Conservation (phyloP, 2,888 invertebrate genomes). For the Gymnosoma rotundatum region DNA sequence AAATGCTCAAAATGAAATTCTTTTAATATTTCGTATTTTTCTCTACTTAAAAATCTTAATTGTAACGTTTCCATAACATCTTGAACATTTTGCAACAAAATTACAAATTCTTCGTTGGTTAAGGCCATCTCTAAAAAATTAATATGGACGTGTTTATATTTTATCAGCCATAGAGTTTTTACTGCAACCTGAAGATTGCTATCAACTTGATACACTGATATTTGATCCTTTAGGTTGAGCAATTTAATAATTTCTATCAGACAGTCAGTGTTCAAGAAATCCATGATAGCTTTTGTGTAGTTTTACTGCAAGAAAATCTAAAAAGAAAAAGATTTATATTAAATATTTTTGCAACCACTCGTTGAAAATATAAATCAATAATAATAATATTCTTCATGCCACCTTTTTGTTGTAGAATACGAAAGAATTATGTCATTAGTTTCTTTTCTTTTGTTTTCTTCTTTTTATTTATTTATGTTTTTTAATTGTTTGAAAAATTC, state of each 20-base stretch:
- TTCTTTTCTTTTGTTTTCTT: neutral
- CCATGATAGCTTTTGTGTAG: slow-evolving; percentile 14
- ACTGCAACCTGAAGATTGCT: slow-evolving; percentile 13
- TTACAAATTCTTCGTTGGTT: slow-evolving; percentile 13
- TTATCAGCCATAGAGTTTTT: slow-evolving; percentile 32
- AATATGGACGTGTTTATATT: slow-evolving; percentile 34
- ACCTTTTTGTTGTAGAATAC: neutral
- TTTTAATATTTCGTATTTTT: slow-evolving; percentile 51
- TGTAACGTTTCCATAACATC: slow-evolving; percentile 36
- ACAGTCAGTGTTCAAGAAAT: slow-evolving; percentile 54
- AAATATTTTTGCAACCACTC: slow-evolving; percentile 8
- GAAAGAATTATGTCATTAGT: slow-evolving; percentile 10
- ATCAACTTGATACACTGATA: slow-evolving; percentile 36
- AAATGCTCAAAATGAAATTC: slow-evolving; percentile 12
- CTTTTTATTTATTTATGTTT: neutral
- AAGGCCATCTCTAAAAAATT: slow-evolving; percentile 38
- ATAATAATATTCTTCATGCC: slow-evolving; percentile 6
- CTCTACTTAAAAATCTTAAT: slow-evolving; percentile 41
- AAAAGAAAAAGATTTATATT: neutral
- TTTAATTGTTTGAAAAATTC: neutral
- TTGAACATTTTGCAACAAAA: slow-evolving; percentile 37
- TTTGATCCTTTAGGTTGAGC: slow-evolving; percentile 57
- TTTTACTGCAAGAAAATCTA: slow-evolving; percentile 29
- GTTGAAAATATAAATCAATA: slow-evolving; percentile 35
- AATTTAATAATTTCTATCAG: slow-evolving; percentile 46